Base-by-base conservation (phyloP, 2,888 invertebrate genomes). In the Electrophaes corylata region DNA sequence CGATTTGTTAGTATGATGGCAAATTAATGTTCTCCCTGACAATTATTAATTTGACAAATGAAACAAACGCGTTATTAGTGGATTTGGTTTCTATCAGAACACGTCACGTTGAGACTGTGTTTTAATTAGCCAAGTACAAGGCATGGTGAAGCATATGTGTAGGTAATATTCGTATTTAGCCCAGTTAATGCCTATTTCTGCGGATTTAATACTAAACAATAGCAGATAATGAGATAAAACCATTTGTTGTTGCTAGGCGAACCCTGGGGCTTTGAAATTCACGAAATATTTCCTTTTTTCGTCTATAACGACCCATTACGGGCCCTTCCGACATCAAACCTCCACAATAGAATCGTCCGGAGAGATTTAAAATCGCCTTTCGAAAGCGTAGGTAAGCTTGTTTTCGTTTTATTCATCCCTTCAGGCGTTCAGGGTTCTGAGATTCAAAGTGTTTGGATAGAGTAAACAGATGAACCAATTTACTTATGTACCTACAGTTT, bases 281-380 rank as follows among this genome's bases (percentile, higher is more conserved):
- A 58, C 65, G 62, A 69, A 72, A 69, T 76, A 75, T 78, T 79
- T 73, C 76, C 72, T 75, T 76, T 65, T 78, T 76, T 72, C 71
- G 70, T 72, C 72, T 72, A 73, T 75, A 77, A 70, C 72, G 72
- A 70, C 69, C 74, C 75, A 70, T 76, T 78, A 77, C 76, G 73
- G 77, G 74, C 76, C 75, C 72, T 73, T 66, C 70, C 71, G 71
- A 71, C 70, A 73, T 70, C 66, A 71, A 69, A 73, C 70, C 71
- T 69, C 71, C 69, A 67, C 65, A 71, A 71, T 68, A 66, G 64
- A 68, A 70, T 70, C 67, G 67, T 69, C 65, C 69, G 60, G 64
- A 59, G 67, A 71, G 69, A 68, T 66, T 64, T 64, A 59, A 64
- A 64, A 64, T 64, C 59, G 57, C 52, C 54, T 60, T 62, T 61